Evolutionary conservation across 2,113 vertebrate species (phyloP).

Genomic region (Nannobrachium achirus): DNA sequence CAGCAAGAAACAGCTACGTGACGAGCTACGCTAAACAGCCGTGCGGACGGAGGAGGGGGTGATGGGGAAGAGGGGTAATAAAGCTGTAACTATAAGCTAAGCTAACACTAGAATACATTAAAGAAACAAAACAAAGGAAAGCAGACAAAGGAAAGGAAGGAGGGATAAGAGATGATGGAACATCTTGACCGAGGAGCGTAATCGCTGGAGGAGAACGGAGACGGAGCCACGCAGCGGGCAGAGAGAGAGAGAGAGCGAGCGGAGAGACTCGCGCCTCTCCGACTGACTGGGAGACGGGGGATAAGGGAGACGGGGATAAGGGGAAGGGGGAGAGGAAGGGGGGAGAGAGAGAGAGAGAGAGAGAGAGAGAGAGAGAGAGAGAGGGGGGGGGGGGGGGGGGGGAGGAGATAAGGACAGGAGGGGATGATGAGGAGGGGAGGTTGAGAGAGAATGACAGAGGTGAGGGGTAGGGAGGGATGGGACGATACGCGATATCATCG

Average conservation of each 20-base stretch:
- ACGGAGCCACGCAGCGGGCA: conserved; percentile 32
- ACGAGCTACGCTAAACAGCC: conserved; percentile 41
- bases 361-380: not conserved
- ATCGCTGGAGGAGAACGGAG: conserved; percentile 9
- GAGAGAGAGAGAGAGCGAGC: conserved; percentile 42
- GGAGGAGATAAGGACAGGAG: not conserved
- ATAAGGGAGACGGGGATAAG: conserved; percentile 64
- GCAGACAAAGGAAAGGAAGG: conserved; percentile 26
- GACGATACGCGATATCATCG: too few relatives aligned
- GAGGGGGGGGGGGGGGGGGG: not conserved
- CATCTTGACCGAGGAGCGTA: conserved; percentile 28
- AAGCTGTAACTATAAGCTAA: conserved; percentile 13
- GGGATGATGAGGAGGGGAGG: not conserved
- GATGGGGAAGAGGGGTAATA: conserved; percentile 1
- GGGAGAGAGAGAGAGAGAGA: not conserved
- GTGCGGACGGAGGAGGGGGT: not conserved
- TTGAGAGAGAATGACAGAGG: conserved; percentile 32
- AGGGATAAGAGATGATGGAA: conserved; percentile 20
- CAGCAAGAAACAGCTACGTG: conserved; percentile 31
- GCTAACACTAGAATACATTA: not conserved
- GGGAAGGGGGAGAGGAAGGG: conserved; percentile 22
- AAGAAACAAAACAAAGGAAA: conserved; percentile 27
- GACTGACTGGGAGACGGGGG: conserved; percentile 69
- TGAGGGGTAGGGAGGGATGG: conserved; percentile 35
- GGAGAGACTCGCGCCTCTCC: conserved; percentile 70